phyloP scores from a whole-genome alignment of 2,888 invertebrate genomes.

The Drosophila lacicola region DNA sequence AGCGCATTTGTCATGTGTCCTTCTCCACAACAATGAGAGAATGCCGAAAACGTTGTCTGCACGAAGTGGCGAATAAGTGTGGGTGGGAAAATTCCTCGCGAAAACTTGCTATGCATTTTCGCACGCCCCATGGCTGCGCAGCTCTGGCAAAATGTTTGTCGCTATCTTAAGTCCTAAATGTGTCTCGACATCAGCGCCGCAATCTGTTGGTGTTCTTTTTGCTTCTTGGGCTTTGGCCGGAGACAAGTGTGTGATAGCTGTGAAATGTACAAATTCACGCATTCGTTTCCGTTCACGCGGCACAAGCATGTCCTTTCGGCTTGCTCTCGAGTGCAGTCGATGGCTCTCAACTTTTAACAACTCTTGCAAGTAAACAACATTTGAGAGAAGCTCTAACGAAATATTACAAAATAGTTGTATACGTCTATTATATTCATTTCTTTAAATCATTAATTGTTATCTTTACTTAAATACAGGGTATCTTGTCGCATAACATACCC shows the following conservation, averaged over 20 bases:
- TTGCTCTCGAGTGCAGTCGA: slow-evolving; percentile 13
- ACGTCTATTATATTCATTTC: too few species aligned
- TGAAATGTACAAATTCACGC: slow-evolving; percentile 47
- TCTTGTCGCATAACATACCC: not conserved
- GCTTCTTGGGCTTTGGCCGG: not conserved
- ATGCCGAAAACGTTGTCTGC: slow-evolving; percentile 15
- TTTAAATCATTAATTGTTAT: too few species aligned
- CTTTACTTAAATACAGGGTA: slow-evolving; percentile 9
- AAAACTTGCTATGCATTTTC: slow-evolving; percentile 29
- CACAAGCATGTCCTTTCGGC: slow-evolving; percentile 2
- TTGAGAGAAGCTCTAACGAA: too few species aligned
- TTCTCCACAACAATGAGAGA: slow-evolving; percentile 7
- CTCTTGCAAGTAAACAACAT: too few species aligned
- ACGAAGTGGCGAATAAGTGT: not conserved
- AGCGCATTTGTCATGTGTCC: slow-evolving; percentile 54
- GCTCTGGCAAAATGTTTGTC: slow-evolving; percentile 28
- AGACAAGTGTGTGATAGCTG: slow-evolving; percentile 7
- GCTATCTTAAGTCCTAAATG: slow-evolving; percentile 43
- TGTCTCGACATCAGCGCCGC: slow-evolving; percentile 38
- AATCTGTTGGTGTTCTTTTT: slow-evolving; percentile 40
- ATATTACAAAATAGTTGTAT: too few species aligned
- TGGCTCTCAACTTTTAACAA: not conserved
- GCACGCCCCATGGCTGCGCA: slow-evolving; percentile 21
- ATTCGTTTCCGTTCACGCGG: slow-evolving; percentile 26
- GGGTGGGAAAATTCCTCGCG: slow-evolving; percentile 15